Conservation (phyloP, 2,797 vertebrate genomes). For the Danionella dracula region DNA sequence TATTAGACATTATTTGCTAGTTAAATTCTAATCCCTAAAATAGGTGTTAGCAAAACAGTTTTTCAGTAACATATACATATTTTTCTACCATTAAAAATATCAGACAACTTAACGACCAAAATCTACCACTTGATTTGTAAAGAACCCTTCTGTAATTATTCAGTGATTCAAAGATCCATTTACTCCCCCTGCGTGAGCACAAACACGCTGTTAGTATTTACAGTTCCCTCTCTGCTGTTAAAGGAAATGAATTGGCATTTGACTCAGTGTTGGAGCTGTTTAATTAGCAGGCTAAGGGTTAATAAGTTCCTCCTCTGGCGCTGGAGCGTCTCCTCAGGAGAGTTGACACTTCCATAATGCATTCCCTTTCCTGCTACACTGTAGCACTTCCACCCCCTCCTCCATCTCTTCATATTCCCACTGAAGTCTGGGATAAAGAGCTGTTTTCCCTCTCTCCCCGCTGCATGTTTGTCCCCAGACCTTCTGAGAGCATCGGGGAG, state of each 20-base stretch:
- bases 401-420: slow-evolving; percentile 63
- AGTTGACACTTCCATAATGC: slow-evolving; percentile 55
- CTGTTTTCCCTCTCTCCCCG: slow-evolving; percentile 56
- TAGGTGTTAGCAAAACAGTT: too few species aligned
- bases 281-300: slow-evolving; percentile 65
- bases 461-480: slow-evolving; percentile 67
- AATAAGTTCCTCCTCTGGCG: slow-evolving; percentile 58
- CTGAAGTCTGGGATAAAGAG: slow-evolving; percentile 73
- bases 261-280: slow-evolving; percentile 52
- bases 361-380: slow-evolving; percentile 52
- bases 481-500: slow-evolving; percentile 57
- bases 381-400: slow-evolving; percentile 39
- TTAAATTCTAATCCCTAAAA: too few species aligned
- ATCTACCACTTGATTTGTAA: not conserved
- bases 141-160: slow-evolving; percentile 26
- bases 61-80: too few species aligned
- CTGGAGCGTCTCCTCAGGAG: slow-evolving; percentile 50
- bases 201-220: slow-evolving; percentile 34
- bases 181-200: not conserved
- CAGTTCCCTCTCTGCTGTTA: slow-evolving; percentile 40
- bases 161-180: slow-evolving; percentile 20
- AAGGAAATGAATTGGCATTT: slow-evolving; percentile 58
- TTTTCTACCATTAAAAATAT: too few species aligned
- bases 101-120: too few species aligned
- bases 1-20: too few species aligned